These are phyloP conservation scores for Aethina tumida DNA, from an alignment of 1,140 invertebrate genomes.

Conservation along the genomic window DNA sequence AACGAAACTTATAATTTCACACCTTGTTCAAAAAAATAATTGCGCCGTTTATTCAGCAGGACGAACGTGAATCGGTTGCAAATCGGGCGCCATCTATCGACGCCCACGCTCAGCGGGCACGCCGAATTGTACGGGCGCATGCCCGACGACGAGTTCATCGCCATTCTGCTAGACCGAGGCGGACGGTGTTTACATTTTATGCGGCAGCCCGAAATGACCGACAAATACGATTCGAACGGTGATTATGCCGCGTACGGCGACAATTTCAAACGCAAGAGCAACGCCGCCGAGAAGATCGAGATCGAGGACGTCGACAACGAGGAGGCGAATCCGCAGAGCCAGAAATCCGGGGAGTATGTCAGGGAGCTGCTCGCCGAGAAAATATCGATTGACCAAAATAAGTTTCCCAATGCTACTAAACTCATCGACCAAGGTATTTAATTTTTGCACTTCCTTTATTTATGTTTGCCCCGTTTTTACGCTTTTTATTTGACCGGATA, in stretches of 20 bases:
- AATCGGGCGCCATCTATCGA: constrained; percentile 2
- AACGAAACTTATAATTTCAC: no score
- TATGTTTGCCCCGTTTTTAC: no score
- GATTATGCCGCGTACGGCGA: constrained; percentile 30
- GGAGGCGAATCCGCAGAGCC: constrained; percentile 34
- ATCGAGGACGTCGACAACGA: constrained; percentile 40
- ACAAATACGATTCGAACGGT: constrained; percentile 29
- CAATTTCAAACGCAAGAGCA: constrained; percentile 44
- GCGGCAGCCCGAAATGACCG: constrained; percentile 16
- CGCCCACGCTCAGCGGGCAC: constrained; percentile 1
- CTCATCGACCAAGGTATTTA: constrained; percentile 57
- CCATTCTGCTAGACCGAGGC: neutral
- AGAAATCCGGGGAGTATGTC: constrained; percentile 68
- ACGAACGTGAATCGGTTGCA: neutral
- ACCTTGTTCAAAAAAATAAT: neutral
- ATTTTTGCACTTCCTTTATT: constrained; percentile 2
- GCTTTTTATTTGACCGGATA: no score
- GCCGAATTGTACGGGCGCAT: neutral
- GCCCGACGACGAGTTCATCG: no score
- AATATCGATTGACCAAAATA: constrained; percentile 54
- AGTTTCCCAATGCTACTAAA: constrained; percentile 56
- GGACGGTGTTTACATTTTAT: neutral
- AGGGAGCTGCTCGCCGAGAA: constrained; percentile 65
- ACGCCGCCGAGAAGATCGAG: constrained; percentile 18
- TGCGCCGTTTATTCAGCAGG: neutral